Conservation (phyloP, 2,888 invertebrate species). For the Stegophylla sp. region DNA sequence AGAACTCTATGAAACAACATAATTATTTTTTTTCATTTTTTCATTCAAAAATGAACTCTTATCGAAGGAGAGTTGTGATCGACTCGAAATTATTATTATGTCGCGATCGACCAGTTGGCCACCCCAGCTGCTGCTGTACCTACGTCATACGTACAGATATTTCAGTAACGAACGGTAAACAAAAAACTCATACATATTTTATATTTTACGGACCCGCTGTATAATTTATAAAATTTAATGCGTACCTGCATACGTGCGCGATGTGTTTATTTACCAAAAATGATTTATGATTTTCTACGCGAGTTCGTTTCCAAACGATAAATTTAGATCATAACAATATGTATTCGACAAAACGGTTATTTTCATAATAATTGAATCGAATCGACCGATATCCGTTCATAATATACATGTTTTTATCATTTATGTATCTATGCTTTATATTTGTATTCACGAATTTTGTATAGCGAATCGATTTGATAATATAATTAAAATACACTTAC, state of each 20-base stretch:
- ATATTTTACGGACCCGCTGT: too few species aligned
- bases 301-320: neutral
- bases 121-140: too few species aligned
- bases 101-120: too few species aligned
- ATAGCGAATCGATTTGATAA: neutral
- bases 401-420: neutral
- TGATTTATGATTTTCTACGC: neutral
- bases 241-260: neutral
- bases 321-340: neutral
- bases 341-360: neutral
- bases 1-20: too few species aligned
- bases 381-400: neutral
- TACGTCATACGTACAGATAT: too few species aligned
- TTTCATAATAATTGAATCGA: neutral
- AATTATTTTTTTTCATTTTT: too few species aligned
- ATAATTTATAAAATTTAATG: neutral
- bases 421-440: neutral
- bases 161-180: too few species aligned
- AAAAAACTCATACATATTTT: too few species aligned
- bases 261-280: neutral
- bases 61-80: too few species aligned
- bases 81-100: too few species aligned
- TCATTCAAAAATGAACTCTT: too few species aligned
- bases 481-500: too few species aligned
- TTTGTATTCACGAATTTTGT: neutral